Evolutionary conservation across 2,888 invertebrate genomes (phyloP).

Genomic region (Plagodis pulveraria): DNA sequence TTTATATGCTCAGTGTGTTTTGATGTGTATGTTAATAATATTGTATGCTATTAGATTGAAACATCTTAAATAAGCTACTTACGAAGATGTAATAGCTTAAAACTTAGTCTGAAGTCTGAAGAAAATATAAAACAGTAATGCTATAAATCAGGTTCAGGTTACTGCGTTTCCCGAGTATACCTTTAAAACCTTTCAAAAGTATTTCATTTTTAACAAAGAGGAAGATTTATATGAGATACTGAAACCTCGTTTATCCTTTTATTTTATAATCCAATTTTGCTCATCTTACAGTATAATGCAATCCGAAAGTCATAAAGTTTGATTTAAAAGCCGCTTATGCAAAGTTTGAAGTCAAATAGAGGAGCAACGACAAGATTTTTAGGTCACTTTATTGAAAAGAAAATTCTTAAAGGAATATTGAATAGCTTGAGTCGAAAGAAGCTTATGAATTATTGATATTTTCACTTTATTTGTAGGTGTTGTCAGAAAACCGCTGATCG

Average conservation of each 20-base stretch:
- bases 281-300: slow-evolving; percentile 62
- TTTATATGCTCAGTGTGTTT: too few relatives aligned
- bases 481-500: background rate
- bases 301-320: slow-evolving; percentile 57
- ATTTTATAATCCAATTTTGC: slow-evolving; percentile 52
- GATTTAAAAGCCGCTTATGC: slow-evolving; percentile 56
- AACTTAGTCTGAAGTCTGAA: too few relatives aligned
- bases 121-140: too few relatives aligned
- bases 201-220: slow-evolving; percentile 1
- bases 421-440: slow-evolving; percentile 19
- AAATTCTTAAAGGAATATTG: slow-evolving; percentile 28
- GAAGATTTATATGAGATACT: slow-evolving; percentile 20
- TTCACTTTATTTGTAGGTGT: background rate
- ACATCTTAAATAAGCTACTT: too few relatives aligned
- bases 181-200: background rate
- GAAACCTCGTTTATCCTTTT: slow-evolving; percentile 33
- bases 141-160: too few relatives aligned
- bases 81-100: too few relatives aligned
- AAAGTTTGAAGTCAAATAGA: slow-evolving; percentile 45
- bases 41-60: too few relatives aligned
- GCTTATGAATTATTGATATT: slow-evolving; percentile 26
- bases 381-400: slow-evolving; percentile 31
- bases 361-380: slow-evolving; percentile 33
- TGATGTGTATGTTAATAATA: too few relatives aligned
- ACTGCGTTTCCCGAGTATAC: too few relatives aligned